These are phyloP conservation scores for Morpho deidamia DNA, from an alignment of 2,888 invertebrate genomes.

Conservation along the genomic window DNA sequence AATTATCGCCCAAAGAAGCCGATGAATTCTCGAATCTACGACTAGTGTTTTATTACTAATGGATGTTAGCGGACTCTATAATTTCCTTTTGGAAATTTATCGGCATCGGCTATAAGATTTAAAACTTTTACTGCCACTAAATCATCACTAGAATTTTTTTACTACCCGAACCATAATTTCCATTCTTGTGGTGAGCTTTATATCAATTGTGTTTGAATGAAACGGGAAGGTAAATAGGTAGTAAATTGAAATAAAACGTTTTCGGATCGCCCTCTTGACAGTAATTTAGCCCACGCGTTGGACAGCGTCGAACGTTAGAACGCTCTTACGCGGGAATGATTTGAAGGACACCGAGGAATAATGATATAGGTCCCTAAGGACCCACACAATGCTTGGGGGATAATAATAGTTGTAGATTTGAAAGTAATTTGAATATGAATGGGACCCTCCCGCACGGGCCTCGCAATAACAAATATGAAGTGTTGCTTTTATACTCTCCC, in stretches of 20 bases:
- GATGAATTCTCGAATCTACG: constrained; percentile 62
- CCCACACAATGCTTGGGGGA: constrained; percentile 62
- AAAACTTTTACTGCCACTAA: constrained; percentile 41
- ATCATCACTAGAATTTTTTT: constrained; percentile 41
- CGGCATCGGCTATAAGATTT: constrained; percentile 34
- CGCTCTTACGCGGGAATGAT: constrained; percentile 60
- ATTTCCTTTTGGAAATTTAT: constrained; percentile 47
- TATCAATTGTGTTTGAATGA: constrained; percentile 53
- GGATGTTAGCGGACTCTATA: constrained; percentile 52
- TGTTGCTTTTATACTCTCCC: constrained; percentile 66
- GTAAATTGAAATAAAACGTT: constrained; percentile 71
- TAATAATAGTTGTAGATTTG: constrained; percentile 78
- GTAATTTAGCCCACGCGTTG: constrained; percentile 50
- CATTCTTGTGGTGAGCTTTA: constrained; percentile 51
- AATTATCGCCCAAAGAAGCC: constrained; percentile 69
- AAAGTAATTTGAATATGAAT: constrained; percentile 77
- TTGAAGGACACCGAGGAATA: constrained; percentile 66
- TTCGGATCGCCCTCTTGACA: constrained; percentile 58
- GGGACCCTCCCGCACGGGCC: constrained; percentile 68
- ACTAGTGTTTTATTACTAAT: constrained; percentile 67
- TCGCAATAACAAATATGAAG: constrained; percentile 77
- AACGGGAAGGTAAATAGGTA: constrained; percentile 48
- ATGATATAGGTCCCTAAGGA: constrained; percentile 74
- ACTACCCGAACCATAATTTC: constrained; percentile 39
- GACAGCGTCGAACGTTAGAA: constrained; percentile 55